Conservation (phyloP, 2,888 invertebrate genomes). For the Diogma glabrata region DNA sequence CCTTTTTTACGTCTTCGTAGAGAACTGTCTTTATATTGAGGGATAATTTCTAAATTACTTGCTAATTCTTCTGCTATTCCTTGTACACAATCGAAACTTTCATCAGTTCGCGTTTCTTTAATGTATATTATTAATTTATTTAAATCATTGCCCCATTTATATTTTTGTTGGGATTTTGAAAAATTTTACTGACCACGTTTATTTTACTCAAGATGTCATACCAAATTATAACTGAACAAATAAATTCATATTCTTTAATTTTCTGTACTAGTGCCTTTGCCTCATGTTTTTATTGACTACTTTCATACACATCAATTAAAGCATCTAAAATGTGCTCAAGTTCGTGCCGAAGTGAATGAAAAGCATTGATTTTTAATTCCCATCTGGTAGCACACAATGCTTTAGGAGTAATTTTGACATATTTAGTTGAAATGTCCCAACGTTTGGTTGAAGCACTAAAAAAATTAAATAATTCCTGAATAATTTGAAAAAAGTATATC, state of each 20-base stretch:
- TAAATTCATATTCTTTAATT: not conserved
- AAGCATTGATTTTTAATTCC: too few species aligned
- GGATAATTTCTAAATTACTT: not conserved
- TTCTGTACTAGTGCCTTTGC: too few species aligned
- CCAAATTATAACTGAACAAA: not conserved
- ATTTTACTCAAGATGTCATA: too few species aligned
- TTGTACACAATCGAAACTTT: not conserved
- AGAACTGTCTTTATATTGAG: not conserved
- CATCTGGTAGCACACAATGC: too few species aligned
- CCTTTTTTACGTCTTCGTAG: slow-evolving; percentile 3
- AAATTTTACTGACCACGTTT: slow-evolving; percentile 1
- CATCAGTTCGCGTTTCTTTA: not conserved
- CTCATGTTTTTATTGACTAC: too few species aligned
- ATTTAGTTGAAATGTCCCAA: too few species aligned
- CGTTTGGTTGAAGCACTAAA: not conserved
- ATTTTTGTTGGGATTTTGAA: not conserved
- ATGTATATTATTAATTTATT: not conserved
- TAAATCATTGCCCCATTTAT: not conserved
- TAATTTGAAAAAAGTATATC: too few species aligned
- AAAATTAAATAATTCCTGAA: not conserved
- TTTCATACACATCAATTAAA: too few species aligned
- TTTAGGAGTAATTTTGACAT: too few species aligned
- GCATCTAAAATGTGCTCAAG: too few species aligned
- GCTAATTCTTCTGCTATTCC: not conserved
- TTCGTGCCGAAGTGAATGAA: too few species aligned